Evolutionary conservation across 2,797 vertebrate genomes (phyloP).

Genomic region (Eulemur mongoz): DNA sequence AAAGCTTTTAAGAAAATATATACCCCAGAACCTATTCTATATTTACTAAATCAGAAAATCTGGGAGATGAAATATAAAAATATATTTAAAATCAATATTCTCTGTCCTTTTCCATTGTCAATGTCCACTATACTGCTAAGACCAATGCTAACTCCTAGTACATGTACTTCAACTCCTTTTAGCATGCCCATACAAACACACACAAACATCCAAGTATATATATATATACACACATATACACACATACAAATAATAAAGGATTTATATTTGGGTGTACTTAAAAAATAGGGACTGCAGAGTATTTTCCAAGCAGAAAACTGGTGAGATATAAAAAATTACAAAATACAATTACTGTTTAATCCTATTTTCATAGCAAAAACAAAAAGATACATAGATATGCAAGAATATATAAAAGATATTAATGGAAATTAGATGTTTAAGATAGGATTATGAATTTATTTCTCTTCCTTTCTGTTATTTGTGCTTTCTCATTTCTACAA

Average conservation of each 20-base stretch:
- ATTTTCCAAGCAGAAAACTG: background rate
- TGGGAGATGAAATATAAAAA: background rate
- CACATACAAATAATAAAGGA: background rate
- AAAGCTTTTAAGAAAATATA: background rate
- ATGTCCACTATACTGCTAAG: background rate
- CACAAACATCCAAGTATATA: background rate
- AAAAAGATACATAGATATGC: background rate
- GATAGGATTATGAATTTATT: background rate
- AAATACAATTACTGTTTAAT: background rate
- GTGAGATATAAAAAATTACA: background rate
- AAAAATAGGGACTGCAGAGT: background rate
- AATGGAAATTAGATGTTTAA: background rate
- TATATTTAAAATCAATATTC: background rate
- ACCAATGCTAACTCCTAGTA: background rate
- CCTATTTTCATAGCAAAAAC: background rate
- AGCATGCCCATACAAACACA: background rate
- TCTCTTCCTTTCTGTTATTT: background rate
- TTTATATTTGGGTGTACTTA: background rate
- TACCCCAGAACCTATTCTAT: background rate
- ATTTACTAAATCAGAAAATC: background rate
- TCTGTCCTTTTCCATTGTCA: background rate
- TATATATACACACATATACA: background rate
- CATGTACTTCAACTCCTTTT: background rate
- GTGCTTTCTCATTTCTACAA: background rate
- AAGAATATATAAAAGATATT: background rate